Base-by-base conservation (phyloP, 1,140 invertebrate species). In the Drosophila pachea region DNA sequence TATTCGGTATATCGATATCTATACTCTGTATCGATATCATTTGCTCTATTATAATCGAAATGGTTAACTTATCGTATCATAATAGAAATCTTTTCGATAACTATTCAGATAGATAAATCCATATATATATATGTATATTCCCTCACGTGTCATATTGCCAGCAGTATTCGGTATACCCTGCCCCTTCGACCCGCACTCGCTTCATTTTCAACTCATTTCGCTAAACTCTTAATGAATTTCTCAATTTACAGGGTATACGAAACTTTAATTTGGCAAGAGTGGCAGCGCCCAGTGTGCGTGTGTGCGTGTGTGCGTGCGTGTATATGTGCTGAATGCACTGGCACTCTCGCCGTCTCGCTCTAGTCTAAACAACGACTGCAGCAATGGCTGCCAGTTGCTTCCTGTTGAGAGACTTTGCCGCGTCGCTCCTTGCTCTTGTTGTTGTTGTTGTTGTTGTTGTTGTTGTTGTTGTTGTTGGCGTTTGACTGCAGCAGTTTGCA, bases 181-280 rank as follows among this genome's bases (percentile, higher is more conserved):
- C 22, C 22, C 22, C 22, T 22, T 3, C 1, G 22, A 22, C 22
- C 3, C 22, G 22, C 22, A 1, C 22, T 22, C 22, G 22, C 22
- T 22, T 22, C 22, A 22, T 43, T 43, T 43, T 43, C 40, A 16
- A 14, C 40, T 2, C 40, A 16, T 16, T 22, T 47, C 11, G 45
- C 22, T 47, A 29, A 47, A 31, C 45, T 29, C 16, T 47, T 47
- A 29, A 47, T 47, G 45, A 29, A 47, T 47, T 47, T 47, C 9
- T 11, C 4, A 4, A 11, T 47, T 47, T 47, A 35, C 47, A 50
- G 63, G 14, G 54, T 49, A 38, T 55, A 31, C 55, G 12, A 70
- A 52, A 66, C 62, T 66, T 70, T 70, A 70, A 70, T 70, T 66
- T 66, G 62, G 62, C 62, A 70, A 66, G 68, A 59, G 68, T 53